These are phyloP conservation scores for Diarsia brunnea DNA, from an alignment of 2,888 invertebrate species.

Conservation along the genomic window DNA sequence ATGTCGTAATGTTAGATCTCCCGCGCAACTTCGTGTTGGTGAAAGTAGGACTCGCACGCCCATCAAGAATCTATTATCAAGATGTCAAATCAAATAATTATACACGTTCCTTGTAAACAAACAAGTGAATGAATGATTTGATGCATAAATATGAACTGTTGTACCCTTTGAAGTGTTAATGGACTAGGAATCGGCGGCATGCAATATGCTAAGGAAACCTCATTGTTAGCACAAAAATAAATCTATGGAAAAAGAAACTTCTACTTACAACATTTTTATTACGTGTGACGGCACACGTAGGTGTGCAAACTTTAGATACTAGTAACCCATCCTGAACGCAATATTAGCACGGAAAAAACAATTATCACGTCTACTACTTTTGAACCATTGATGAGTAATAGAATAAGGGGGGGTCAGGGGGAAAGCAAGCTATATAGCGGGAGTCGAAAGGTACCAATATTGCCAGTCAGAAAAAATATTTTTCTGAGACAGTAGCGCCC, in stretches of 20 bases:
- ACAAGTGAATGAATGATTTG: constrained; percentile 8
- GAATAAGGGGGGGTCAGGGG: constrained; percentile 32
- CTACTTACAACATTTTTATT: constrained; percentile 93
- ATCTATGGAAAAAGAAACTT: constrained; percentile 38
- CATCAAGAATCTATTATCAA: constrained; percentile 2
- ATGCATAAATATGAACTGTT: neutral
- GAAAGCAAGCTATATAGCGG: constrained; percentile 16
- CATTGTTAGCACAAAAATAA: constrained; percentile 31
- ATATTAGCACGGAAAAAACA: constrained; percentile 87
- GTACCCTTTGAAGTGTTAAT: constrained; percentile 1
- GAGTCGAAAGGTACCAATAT: neutral
- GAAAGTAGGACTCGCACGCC: constrained; percentile 50
- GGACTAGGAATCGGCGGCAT: constrained; percentile 20
- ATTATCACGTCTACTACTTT: constrained; percentile 84
- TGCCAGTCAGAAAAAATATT: constrained; percentile 23
- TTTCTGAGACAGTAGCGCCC: neutral
- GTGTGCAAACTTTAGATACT: constrained; percentile 93
- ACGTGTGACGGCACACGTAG: constrained; percentile 93
- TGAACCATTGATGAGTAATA: constrained; percentile 88
- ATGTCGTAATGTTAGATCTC: constrained; percentile 64
- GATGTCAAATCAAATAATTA: neutral
- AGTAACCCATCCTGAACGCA: constrained; percentile 94
- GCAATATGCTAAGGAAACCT: constrained; percentile 24
- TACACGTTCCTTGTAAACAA: constrained; percentile 13
- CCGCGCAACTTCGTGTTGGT: constrained; percentile 63